phyloP scores from a whole-genome alignment of 53 echinoderm and acorn worm species.

The Holothuria scabra region DNA sequence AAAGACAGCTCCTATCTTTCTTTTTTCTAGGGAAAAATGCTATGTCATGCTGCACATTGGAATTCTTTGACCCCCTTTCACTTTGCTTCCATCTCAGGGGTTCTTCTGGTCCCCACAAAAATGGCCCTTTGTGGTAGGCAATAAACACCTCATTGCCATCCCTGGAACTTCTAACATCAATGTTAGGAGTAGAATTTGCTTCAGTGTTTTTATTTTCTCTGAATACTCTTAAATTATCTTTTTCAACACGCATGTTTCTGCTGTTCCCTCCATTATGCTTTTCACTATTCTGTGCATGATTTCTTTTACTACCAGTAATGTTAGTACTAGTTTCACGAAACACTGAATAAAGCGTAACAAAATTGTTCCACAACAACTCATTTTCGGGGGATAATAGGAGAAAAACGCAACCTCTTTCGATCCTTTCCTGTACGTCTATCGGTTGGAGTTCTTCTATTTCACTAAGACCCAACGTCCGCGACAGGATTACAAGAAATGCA shows the following conservation, averaged over 20 bases:
- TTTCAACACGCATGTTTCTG: no score
- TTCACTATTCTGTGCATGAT: not conserved
- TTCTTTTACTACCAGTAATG: not conserved
- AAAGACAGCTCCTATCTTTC: constrained; percentile 70
- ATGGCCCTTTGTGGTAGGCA: constrained; percentile 11
- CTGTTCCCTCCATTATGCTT: not conserved
- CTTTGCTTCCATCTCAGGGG: constrained; percentile 54
- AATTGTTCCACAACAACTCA: constrained; percentile 45
- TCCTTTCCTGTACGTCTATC: constrained; percentile 41
- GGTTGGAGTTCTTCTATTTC: constrained; percentile 40
- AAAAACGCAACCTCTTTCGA: constrained; percentile 59
- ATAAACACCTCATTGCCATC: not conserved
- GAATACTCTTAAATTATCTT: no score
- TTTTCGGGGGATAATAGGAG: constrained; percentile 43
- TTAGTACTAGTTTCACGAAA: not conserved
- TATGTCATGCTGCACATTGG: not conserved
- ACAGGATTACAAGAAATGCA: not conserved
- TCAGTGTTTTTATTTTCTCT: no score
- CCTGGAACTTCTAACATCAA: no score
- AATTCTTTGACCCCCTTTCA: constrained; percentile 15
- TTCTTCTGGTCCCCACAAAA: constrained; percentile 16
- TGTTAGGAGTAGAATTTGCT: no score
- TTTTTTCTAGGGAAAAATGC: constrained; percentile 62
- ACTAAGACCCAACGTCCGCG: not conserved
- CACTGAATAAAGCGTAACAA: not conserved